phyloP scores from a whole-genome alignment of 2,888 invertebrate species.

The Lithosia quadra region DNA sequence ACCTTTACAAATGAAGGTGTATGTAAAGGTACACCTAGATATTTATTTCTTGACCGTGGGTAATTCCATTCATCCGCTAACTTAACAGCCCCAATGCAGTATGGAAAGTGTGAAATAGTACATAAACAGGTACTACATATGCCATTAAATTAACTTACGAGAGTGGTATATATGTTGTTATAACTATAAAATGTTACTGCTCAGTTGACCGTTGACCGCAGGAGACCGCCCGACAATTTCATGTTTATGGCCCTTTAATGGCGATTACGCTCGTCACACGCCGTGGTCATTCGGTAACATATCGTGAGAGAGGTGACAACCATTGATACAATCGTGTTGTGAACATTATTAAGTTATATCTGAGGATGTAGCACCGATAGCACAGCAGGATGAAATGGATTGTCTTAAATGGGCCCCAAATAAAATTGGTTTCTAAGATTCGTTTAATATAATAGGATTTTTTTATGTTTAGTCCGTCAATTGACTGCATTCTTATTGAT shows the following conservation, averaged over 20 bases:
- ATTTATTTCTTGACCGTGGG: too few species aligned
- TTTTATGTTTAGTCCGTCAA: too few species aligned
- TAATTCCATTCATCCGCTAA: slow-evolving; percentile 11
- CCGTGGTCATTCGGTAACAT: slow-evolving; percentile 20
- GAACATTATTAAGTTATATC: background rate
- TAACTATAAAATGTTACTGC: slow-evolving; percentile 37
- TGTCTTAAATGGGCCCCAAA: background rate
- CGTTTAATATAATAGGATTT: background rate
- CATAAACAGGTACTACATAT: slow-evolving; percentile 52
- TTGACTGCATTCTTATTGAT: too few species aligned
- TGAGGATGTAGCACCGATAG: background rate
- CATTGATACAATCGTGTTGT: background rate
- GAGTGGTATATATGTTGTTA: slow-evolving; percentile 20
- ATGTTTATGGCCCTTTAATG: slow-evolving; percentile 58
- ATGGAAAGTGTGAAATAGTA: slow-evolving; percentile 55
- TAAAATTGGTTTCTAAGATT: background rate
- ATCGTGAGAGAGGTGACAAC: slow-evolving; percentile 41
- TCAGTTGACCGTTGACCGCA: slow-evolving; percentile 56
- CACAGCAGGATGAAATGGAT: slow-evolving; percentile 11
- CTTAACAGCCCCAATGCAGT: slow-evolving; percentile 28
- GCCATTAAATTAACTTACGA: slow-evolving; percentile 12
- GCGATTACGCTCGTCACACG: slow-evolving; percentile 50
- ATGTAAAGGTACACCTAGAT: too few species aligned
- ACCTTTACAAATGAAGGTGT: too few species aligned
- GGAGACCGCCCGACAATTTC: slow-evolving; percentile 60